These are phyloP conservation scores for Alauda arvensis DNA, from an alignment of 2,797 vertebrate genomes.

Conservation along the genomic window DNA sequence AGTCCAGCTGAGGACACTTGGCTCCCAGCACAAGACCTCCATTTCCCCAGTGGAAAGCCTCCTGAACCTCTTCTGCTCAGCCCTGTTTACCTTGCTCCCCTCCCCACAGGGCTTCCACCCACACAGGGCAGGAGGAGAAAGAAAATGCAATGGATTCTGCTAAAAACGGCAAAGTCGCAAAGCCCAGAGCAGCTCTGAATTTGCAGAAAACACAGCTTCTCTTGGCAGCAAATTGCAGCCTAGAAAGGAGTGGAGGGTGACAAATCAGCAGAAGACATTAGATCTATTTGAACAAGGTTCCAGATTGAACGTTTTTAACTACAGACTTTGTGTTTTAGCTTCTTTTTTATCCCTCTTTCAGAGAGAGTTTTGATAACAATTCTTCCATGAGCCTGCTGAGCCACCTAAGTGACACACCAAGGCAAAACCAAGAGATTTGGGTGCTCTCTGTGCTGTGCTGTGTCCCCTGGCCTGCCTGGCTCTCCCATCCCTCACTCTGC, in stretches of 20 bases:
- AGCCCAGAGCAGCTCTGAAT: not conserved
- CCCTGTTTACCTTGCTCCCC: constrained; percentile 7
- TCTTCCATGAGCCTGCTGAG: not conserved
- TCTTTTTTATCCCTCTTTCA: not conserved
- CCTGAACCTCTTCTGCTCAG: not conserved
- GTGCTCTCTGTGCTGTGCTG: not conserved
- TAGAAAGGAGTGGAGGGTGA: not conserved
- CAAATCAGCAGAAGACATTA: not conserved
- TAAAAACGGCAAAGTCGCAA: not conserved
- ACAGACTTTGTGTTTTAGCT: not conserved
- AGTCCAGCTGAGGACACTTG: not conserved
- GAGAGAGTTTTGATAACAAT: not conserved
- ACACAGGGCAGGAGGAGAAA: not conserved
- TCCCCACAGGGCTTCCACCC: not conserved
- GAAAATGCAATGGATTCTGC: not conserved
- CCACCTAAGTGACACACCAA: not conserved
- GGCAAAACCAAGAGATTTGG: not conserved
- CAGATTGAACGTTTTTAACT: not conserved
- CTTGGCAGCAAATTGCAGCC: not conserved
- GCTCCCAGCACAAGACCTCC: not conserved
- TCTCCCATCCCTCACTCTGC: not conserved
- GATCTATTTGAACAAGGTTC: not conserved
- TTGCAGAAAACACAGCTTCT: not conserved
- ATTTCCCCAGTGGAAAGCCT: not conserved
- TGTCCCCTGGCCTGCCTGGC: not conserved